Conservation (phyloP, 2,797 vertebrate species). For the Notoglanidium macrostoma region DNA sequence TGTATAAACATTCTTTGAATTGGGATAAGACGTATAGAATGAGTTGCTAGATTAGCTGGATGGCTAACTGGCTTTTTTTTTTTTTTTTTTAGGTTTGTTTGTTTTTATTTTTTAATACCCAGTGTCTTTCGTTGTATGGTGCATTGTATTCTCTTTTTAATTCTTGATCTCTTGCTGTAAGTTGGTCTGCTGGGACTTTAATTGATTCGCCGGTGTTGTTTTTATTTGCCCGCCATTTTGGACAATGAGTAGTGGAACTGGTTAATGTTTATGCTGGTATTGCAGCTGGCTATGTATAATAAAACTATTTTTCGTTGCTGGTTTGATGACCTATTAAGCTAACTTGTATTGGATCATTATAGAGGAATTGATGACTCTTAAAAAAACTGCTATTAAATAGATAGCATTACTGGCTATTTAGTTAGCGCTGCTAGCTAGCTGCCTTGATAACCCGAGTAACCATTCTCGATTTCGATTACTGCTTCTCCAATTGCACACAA, state of each 20-base stretch:
- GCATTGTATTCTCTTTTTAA: not conserved
- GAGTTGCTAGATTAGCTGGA: no score
- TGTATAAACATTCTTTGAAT: not conserved
- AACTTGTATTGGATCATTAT: fast-evolving
- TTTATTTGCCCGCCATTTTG: constrained; percentile 60
- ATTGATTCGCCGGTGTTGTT: not conserved
- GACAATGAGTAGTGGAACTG: constrained; percentile 39
- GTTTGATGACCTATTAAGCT: fast-evolving
- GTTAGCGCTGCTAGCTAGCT: not conserved
- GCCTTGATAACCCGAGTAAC: not conserved
- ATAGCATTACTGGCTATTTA: not conserved
- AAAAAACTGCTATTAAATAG: no score
- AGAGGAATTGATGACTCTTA: not conserved
- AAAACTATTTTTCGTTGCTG: not conserved
- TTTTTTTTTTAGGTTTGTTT: no score
- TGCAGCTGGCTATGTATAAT: not conserved
- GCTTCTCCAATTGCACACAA: not conserved
- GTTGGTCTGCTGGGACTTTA: not conserved
- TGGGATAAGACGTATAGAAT: no score
- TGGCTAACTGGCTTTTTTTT: not conserved
- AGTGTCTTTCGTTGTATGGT: no score
- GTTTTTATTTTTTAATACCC: no score
- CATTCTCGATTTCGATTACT: not conserved
- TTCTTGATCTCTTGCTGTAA: not conserved
- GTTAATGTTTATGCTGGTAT: not conserved